These are phyloP conservation scores for Myiotriccus ornatus DNA, from an alignment of 2,797 vertebrate genomes.

Conservation along the genomic window DNA sequence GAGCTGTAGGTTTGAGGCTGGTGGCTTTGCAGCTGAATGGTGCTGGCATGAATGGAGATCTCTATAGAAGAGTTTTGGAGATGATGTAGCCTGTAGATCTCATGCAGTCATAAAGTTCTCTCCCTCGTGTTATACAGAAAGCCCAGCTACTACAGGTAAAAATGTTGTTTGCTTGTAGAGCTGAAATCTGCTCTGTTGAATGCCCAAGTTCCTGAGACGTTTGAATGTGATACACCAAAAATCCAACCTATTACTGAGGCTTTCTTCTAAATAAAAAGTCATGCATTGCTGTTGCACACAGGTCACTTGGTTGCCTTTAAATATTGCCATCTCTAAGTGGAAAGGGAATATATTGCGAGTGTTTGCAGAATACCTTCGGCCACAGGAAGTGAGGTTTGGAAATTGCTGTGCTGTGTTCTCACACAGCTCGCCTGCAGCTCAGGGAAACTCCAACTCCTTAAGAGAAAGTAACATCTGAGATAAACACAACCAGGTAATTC, in stretches of 20 bases:
- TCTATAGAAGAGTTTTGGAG: neutral
- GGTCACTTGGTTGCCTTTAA: neutral
- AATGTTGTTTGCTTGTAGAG: neutral
- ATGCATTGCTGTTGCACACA: neutral
- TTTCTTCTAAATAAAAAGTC: neutral
- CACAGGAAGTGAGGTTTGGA: neutral
- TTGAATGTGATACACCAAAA: neutral
- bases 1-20: neutral
- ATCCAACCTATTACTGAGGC: neutral
- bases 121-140: neutral
- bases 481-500: neutral
- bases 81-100: neutral
- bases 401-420: neutral
- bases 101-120: neutral
- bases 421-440: neutral
- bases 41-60: neutral
- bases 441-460: neutral
- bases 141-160: neutral
- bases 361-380: neutral
- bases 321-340: neutral
- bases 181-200: neutral
- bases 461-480: neutral
- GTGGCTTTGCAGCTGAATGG: neutral
- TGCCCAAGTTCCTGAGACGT: neutral
- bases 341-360: neutral